phyloP scores from a whole-genome alignment of 1,140 invertebrate species.

The Aphelinus certus region DNA sequence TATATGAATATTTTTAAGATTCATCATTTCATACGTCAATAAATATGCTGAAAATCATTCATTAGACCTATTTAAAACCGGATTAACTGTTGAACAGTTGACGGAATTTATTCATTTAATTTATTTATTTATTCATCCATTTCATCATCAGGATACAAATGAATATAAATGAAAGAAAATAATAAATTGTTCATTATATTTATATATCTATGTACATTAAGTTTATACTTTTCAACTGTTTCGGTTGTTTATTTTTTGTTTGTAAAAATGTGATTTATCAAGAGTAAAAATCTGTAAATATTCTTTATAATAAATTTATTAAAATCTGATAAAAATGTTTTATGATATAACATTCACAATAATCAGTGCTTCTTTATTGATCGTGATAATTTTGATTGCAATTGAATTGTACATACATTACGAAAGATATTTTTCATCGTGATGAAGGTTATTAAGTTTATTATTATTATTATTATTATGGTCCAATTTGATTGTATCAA shows the following conservation, averaged over 20 bases:
- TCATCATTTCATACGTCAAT: too few species aligned
- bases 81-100: conserved; percentile 17
- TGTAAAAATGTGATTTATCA: conserved; percentile 18
- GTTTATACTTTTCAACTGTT: conserved; percentile 12
- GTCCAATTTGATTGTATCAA: neutral
- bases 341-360: conserved; percentile 43
- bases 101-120: neutral
- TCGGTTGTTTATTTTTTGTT: conserved; percentile 9
- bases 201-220: conserved; percentile 4
- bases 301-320: conserved; percentile 28
- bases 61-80: too few species aligned
- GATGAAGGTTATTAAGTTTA: conserved; percentile 28
- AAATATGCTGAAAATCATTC: too few species aligned
- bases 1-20: too few species aligned
- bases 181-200: neutral
- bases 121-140: too few species aligned
- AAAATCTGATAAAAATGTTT: conserved; percentile 38
- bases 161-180: too few species aligned
- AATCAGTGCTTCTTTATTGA: conserved; percentile 37
- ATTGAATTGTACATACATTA: conserved; percentile 55
- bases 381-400: conserved; percentile 49
- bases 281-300: conserved; percentile 19
- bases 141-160: too few species aligned
- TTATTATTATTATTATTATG: neutral
- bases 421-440: conserved; percentile 52